Conservation (phyloP, 2,797 vertebrate species). For the Falco biarmicus region DNA sequence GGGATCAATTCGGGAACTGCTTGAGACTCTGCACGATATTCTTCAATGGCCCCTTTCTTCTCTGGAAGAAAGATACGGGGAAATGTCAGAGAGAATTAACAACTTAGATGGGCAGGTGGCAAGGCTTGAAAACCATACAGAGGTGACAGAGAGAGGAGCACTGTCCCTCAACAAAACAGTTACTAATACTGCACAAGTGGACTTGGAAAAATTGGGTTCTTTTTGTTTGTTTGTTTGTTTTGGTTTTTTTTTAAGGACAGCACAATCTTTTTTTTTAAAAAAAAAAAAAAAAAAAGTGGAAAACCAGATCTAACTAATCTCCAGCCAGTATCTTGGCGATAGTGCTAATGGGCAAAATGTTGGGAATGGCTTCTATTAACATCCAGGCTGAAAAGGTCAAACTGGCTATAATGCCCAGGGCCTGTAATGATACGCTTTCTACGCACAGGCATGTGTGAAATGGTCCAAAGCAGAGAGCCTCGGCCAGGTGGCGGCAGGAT, state of each 20-base stretch:
- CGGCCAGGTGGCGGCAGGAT: background rate
- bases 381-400: background rate
- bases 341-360: background rate
- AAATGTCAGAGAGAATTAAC: slow-evolving; percentile 43
- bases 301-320: background rate
- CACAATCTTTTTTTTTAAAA: background rate
- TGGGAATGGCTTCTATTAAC: background rate
- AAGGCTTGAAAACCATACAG: background rate
- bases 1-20: slow-evolving; percentile 31
- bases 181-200: background rate
- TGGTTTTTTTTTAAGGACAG: background rate
- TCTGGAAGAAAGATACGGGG: slow-evolving; percentile 17
- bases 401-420: background rate
- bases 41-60: slow-evolving; percentile 36
- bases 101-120: background rate
- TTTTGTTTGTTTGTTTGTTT: too few relatives aligned
- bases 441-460: rapidly evolving
- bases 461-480: rapidly evolving
- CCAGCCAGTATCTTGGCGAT: background rate
- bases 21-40: slow-evolving; percentile 31
- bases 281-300: background rate
- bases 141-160: background rate
- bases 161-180: background rate
- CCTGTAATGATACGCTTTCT: background rate
- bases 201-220: background rate